Evolutionary conservation across 2,797 vertebrate species (phyloP).

Genomic region (Parauchenoglanis punctatus): DNA sequence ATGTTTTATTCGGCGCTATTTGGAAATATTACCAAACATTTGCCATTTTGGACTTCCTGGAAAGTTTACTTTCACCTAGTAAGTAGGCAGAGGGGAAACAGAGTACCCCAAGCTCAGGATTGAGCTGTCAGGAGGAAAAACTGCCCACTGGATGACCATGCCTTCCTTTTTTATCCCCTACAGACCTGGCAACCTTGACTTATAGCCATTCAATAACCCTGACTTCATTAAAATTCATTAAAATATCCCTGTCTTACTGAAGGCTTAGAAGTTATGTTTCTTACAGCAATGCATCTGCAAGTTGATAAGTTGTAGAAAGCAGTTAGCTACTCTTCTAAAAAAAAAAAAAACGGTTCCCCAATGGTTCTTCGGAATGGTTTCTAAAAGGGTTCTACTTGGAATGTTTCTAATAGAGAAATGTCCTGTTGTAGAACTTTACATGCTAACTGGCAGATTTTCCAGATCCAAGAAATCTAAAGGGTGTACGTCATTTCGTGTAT

Average conservation of each 20-base stretch:
- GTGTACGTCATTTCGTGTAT: neutral
- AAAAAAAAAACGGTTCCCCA: neutral
- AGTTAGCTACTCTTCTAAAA: too few species aligned
- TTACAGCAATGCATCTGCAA: too few species aligned
- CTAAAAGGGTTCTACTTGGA: neutral
- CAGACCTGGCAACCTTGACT: neutral
- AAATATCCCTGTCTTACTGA: neutral
- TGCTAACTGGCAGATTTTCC: neutral
- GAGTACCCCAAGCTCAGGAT: neutral
- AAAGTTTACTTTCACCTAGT: neutral
- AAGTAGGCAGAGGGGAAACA: neutral
- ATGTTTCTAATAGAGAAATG: neutral
- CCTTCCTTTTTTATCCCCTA: neutral
- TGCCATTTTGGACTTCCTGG: neutral
- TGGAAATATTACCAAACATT: neutral
- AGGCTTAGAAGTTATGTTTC: too few species aligned
- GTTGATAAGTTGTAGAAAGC: neutral
- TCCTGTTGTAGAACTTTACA: neutral
- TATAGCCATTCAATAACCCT: neutral
- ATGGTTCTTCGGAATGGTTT: neutral
- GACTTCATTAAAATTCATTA: neutral
- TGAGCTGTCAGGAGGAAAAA: neutral
- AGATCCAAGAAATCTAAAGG: neutral
- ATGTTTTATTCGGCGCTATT: neutral
- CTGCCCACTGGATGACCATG: neutral